Conservation (phyloP, 1,140 invertebrate species). For the Drosophila truncata region DNA sequence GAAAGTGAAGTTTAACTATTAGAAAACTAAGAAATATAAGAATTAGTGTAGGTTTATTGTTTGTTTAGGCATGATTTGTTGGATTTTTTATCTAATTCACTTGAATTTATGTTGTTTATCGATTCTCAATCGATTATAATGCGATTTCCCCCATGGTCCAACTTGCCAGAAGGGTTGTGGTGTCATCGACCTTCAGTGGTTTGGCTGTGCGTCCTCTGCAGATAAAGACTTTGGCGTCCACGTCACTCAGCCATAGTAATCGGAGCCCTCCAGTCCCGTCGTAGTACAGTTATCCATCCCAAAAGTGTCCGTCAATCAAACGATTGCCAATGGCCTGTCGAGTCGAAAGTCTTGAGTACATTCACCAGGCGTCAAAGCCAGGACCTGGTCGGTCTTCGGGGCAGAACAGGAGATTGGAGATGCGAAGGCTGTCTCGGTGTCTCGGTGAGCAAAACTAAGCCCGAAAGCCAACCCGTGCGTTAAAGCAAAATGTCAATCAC, state of each 20-base stretch:
- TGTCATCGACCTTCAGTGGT: constrained; percentile 6
- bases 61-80: background rate
- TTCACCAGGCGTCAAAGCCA: constrained; percentile 39
- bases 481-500: constrained; percentile 15
- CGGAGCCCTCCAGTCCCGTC: constrained; percentile 6
- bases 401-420: background rate
- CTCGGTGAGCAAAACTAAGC: background rate
- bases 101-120: too few relatives aligned
- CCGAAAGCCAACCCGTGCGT: constrained; percentile 9
- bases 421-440: constrained; percentile 1
- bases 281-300: constrained; percentile 3
- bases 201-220: constrained; percentile 3
- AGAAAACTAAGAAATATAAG: background rate
- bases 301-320: constrained; percentile 40
- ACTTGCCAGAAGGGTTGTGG: background rate
- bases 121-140: too few relatives aligned
- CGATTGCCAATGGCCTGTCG: constrained; percentile 23
- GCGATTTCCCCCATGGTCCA: background rate
- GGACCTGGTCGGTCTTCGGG: background rate
- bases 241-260: constrained; percentile 29
- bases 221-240: constrained; percentile 28
- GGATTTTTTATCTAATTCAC: too few relatives aligned
- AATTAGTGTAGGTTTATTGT: background rate
- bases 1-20: background rate
- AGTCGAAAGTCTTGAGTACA: constrained; percentile 32